Evolutionary conservation across 2,797 vertebrate genomes (phyloP), one percentile per base, ranked within the genome.

Genomic region (Threskiornis aethiopicus): DNA sequence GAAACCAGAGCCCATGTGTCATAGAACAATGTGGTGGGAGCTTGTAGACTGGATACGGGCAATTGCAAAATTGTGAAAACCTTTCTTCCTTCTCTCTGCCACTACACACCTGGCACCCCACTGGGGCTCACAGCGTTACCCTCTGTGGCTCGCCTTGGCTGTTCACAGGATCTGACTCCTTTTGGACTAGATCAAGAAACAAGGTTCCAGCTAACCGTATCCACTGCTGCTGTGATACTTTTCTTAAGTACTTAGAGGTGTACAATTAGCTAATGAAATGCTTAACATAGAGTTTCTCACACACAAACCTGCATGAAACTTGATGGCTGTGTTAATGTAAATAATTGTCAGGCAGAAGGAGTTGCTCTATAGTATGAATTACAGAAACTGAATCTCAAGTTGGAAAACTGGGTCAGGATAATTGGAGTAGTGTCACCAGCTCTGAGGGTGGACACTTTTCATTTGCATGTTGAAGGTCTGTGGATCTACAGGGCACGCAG

Each of bases 51-150:
- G 17, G 29, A 47, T 58, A 31, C 7, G 21, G 39, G 16, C 37
- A 62, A 3, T 0, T 42, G 77, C n/a, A 61, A 49, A 86, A 22
- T 0, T 18, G 17, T 77, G 52, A 16, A 59, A 71, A 21, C 13
- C 11, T 85, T 83, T 82, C 18, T 65, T 39, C 21, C 20, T 75
- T 57, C 22, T 62, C 7, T 65, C 31, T 2, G 6, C 52, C 18
- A 3, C 15, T 17, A 1, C 10, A 3, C 33, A 29, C 16, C 11
- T 5, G 2, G 37, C 22, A 41, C 3, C 11, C 7, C 1, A 0
- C 8, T 31, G 0, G 1, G 29, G 28, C 13, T 6, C n/a, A 22
- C 14, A 6, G 28, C 1, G 0, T 65, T 62, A 39, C 5, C 8
- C 35, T 65, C 49, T 57, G 49, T 0, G 9, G 25, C 41, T 75